Conservation (phyloP, 92 coral and sea anemone genomes). For the Parazoanthus swiftii region DNA sequence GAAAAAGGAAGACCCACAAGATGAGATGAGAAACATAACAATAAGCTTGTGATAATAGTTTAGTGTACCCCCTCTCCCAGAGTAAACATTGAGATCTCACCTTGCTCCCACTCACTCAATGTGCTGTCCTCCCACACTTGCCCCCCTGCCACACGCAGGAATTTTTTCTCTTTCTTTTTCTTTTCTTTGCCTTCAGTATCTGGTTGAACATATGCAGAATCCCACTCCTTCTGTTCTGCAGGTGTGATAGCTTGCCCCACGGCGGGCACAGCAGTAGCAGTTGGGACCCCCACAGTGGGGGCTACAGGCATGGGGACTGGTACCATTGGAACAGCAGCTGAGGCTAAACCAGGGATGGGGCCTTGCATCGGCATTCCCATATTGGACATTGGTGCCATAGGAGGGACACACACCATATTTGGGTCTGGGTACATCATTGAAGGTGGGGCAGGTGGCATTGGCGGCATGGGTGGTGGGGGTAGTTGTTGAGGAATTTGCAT, state of each 20-base stretch:
- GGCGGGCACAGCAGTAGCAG: constrained; percentile 38
- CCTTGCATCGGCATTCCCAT: constrained; percentile 44
- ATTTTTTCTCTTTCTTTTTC: constrained; percentile 80
- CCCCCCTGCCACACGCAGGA: constrained; percentile 88
- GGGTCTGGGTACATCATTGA: constrained; percentile 46
- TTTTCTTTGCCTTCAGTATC: constrained; percentile 85
- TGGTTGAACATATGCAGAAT: constrained; percentile 81
- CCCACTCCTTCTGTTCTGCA: constrained; percentile 97
- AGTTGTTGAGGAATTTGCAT: constrained; percentile 68
- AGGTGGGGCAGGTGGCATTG: constrained; percentile 49
- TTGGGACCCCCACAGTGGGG: constrained; percentile 50
- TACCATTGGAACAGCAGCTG: constrained; percentile 59
- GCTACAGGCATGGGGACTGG: constrained; percentile 74
- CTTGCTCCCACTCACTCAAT: constrained; percentile 88
- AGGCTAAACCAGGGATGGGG: constrained; percentile 51
- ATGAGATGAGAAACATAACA: too few relatives aligned
- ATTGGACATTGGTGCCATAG: constrained; percentile 37
- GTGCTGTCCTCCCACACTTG: constrained; percentile 95
- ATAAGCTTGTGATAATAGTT: too few relatives aligned
- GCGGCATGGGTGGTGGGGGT: constrained; percentile 68
- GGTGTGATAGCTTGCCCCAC: constrained; percentile 78
- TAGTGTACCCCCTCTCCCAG: too few relatives aligned
- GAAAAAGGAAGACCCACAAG: too few relatives aligned
- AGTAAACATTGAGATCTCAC: constrained; percentile 46
- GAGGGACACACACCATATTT: constrained; percentile 36